Evolutionary conservation across 2,113 vertebrate genomes (phyloP), one percentile per base, ranked within the genome.

Genomic region (Origma solitaria): DNA sequence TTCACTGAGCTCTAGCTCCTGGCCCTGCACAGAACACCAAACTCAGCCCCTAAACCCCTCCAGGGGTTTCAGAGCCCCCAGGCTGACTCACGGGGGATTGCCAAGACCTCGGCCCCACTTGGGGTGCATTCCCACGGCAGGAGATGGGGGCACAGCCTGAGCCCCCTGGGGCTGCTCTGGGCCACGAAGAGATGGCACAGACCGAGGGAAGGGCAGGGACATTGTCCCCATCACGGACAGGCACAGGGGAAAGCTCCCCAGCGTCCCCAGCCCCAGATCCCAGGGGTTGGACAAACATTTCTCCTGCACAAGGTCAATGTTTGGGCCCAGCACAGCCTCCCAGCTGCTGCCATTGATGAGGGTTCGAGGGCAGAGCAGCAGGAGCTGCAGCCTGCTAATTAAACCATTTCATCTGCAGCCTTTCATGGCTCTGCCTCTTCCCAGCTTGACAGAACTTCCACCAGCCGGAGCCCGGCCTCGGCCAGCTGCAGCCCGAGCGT

Each of bases 401-500:
- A 68, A 88, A 90, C 44, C 27, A 25, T 64, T 88, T 72, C 2
- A 60, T 47, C 70, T 49, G 14, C 86, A 76, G 70, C 0, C 21
- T 64, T 45, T 8, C 50, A 9, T 51, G 75, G 82, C 44, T 11
- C 35, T 69, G 77, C 53, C 65, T 62, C 37, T 27, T 37, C 91
- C 51, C 92, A 75, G 82, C 79, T 5, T 47, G 53, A 62, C 80
- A 88, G 4, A 92, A 4, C 40, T 24, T 69, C 57, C 40, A 25
- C 9, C 50, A 60, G 33, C 22, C 72, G 33, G n/a, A 10, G 22
- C 30, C 1, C 15, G 69, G 75, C 19, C 83, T 35, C 19, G 61
- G 57, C 69, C 86, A 89, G 77, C 57, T 58, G n/a, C 9, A 33
- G 0, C 2, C 57, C 28, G 2, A 18, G 14, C 0, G 0, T 2